Evolutionary conservation across 92 coral and sea anemone species (phyloP).

Genomic region (Actinernus sp.): DNA sequence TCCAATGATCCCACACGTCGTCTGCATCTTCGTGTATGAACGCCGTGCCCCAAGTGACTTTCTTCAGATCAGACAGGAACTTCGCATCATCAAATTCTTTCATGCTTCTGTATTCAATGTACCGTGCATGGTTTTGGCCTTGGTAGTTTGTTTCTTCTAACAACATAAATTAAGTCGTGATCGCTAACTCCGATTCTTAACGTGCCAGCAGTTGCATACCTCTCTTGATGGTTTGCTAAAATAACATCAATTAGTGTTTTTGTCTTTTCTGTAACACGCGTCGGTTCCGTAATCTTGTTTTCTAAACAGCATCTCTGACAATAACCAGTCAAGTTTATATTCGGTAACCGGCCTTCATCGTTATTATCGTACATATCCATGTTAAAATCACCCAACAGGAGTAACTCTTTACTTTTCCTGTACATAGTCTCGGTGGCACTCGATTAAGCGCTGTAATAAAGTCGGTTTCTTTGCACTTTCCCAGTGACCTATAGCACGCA

Average conservation of each 20-base stretch:
- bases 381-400: constrained; percentile 52
- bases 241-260: constrained; percentile 57
- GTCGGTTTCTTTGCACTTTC: constrained; percentile 45
- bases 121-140: constrained; percentile 38
- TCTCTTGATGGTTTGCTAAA: constrained; percentile 52
- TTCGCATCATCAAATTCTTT: too few species aligned
- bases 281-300: constrained; percentile 51
- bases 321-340: neutral
- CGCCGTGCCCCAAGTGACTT: too few species aligned
- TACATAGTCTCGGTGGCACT: constrained; percentile 21
- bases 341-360: too few species aligned
- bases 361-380: constrained; percentile 42
- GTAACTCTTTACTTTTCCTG: constrained; percentile 2
- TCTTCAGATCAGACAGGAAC: too few species aligned
- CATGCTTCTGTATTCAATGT: constrained; percentile 35
- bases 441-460: constrained; percentile 29
- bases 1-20: constrained; percentile 69
- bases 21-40: too few species aligned
- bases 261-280: constrained; percentile 52
- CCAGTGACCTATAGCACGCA: constrained; percentile 42
- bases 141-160: constrained; percentile 55
- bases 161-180: constrained; percentile 54
- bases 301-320: constrained; percentile 35
- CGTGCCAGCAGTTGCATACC: constrained; percentile 53
- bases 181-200: constrained; percentile 72